Evolutionary conservation across 1,140 invertebrate species (phyloP), one percentile per base, ranked within the genome.

Genomic region (Drosophila bifasciata): DNA sequence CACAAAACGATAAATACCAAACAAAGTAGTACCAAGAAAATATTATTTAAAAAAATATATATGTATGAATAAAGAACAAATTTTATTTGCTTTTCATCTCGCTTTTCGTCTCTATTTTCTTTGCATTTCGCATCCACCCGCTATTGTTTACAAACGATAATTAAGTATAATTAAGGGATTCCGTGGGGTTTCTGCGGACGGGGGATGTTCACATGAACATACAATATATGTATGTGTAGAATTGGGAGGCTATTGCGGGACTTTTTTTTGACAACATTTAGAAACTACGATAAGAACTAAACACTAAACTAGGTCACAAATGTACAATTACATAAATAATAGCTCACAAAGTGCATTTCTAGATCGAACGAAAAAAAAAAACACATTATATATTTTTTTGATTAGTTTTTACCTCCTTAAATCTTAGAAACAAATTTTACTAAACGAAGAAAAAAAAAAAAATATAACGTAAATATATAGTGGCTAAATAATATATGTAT

Each of bases 211-310:
- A 9, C 3, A 28, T 25, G 23, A 7, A 28, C 25, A 28, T 28
- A 28, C 8, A 28, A 28, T 9, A 9, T 28, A 8, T 16, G 15
- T 9, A 43, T n/a, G 21, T 6, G 21, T 28, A 5, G 25, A 17
- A 46, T 67, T 41, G 49, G 40, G 56, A 68, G 48, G 49, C 28
- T 71, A 52, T 71, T 71, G 67, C 52, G 36, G 70, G 53, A 5
- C 46, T 75, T 66, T 45, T 45, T n/a, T 60, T 67, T 41, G 39
- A 81, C 80, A 83, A 81, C 79, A 81, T 73, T 84, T 84, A 84
- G 69, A 85, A 76, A 85, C 80, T 84, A 84, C 78, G 57, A 80
- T 85, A 85, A 76, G 49, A 85, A 88, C 84, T 77, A 88, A 85
- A 85, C 73, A 74, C 73, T 85, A 85, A 81, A 81, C 77, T 86